phyloP scores from a whole-genome alignment of 2,113 vertebrate genomes.

The Cheilinus undulatus region DNA sequence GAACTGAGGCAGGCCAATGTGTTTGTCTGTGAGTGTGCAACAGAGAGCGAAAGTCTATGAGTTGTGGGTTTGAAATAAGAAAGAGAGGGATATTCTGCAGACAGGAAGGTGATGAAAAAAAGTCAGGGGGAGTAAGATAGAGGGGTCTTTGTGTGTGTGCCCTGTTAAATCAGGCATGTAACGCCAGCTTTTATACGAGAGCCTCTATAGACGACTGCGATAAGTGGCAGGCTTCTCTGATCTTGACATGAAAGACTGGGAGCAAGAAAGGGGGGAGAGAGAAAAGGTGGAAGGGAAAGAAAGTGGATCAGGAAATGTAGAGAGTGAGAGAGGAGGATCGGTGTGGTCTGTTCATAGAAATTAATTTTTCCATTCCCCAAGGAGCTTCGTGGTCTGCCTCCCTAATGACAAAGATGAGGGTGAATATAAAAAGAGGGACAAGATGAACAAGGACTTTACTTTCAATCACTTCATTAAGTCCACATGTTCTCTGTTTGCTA shows the following conservation, averaged over 20 bases:
- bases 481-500: background rate
- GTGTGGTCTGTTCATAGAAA: conserved; percentile 31
- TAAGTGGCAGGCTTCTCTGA: conserved; percentile 74
- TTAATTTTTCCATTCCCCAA: conserved; percentile 8
- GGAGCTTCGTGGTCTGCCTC: conserved; percentile 21
- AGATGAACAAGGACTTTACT: conserved; percentile 15
- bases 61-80: conserved; percentile 37
- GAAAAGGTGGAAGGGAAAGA: conserved; percentile 24
- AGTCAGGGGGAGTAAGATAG: conserved; percentile 32
- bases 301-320: conserved; percentile 9
- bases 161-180: conserved; percentile 75
- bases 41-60: conserved; percentile 19
- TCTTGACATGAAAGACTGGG: conserved; percentile 69
- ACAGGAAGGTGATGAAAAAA: conserved; percentile 7
- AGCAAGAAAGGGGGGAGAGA: conserved; percentile 26
- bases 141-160: conserved; percentile 63
- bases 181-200: conserved; percentile 61
- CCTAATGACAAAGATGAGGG: conserved; percentile 26
- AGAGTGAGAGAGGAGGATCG: conserved; percentile 20
- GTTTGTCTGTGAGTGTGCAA: conserved; percentile 25
- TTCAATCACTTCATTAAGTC: background rate
- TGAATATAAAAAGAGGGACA: background rate
- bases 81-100: conserved; percentile 45
- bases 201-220: conserved; percentile 61
- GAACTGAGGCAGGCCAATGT: conserved; percentile 40